These are phyloP conservation scores for Arctopsyche grandis DNA, from an alignment of 1,140 invertebrate species.

Conservation along the genomic window DNA sequence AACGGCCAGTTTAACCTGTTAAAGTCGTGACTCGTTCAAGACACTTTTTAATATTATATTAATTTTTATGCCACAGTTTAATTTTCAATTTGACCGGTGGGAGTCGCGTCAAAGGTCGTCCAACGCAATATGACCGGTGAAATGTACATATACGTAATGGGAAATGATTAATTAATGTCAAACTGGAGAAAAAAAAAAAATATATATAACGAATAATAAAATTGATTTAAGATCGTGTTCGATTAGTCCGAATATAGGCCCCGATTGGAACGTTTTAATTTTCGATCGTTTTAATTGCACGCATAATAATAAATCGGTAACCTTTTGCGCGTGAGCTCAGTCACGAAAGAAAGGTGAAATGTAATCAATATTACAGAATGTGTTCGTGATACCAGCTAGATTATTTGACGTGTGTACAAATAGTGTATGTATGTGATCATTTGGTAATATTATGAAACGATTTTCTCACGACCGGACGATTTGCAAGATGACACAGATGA, in stretches of 20 bases:
- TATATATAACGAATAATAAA: no score
- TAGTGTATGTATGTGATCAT: constrained; percentile 24
- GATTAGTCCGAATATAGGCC: not conserved
- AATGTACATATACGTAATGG: no score
- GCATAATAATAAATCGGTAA: not conserved
- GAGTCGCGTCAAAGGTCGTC: not conserved
- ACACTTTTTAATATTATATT: not conserved
- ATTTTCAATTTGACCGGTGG: constrained; percentile 11
- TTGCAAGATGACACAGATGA: no score
- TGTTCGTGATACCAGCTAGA: not conserved
- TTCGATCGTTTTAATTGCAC: not conserved
- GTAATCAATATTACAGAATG: not conserved
- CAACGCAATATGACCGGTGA: not conserved
- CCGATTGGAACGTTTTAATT: constrained; percentile 3
- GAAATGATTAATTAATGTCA: constrained; percentile 16
- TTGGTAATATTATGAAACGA: constrained; percentile 26
- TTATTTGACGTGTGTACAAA: constrained; percentile 7
- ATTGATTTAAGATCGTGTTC: not conserved
- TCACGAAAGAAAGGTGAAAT: constrained; percentile 9
- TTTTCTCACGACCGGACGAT: constrained; percentile 14
- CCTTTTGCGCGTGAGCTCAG: not conserved
- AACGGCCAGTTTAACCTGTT: not conserved
- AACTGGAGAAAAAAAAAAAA: not conserved
- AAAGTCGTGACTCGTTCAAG: constrained; percentile 2
- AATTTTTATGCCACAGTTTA: not conserved